Evolutionary conservation across 2,797 vertebrate species (phyloP), one percentile per base, ranked within the genome.

Genomic region (Argyrosomus regius): DNA sequence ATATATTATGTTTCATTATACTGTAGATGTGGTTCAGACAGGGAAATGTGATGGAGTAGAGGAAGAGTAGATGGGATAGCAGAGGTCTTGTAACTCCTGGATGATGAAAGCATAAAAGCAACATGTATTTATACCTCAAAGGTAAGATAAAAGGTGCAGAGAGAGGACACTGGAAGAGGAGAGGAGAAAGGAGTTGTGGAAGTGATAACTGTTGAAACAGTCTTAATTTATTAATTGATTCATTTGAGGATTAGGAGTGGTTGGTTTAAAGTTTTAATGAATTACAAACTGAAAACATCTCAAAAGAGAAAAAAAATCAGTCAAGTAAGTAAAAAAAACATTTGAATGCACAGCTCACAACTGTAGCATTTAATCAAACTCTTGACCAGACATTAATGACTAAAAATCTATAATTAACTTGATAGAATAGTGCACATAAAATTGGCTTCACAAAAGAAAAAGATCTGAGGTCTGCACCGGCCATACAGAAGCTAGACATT

Each of bases 111-210:
- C 12, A 22, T 8, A 1, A 12, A 69, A 13, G 31, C 31, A 26
- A 22, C 17, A n/a, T 70, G 59, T 11, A 20, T 67, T 46, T 57
- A n/a, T 8, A 41, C 20, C 71, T 54, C 26, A 18, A 48, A 14
- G 35, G 28, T 54, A 11, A 18, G 58, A 66, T 67, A 60, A 70
- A 68, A 24, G 41, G 59, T 75, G 6, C 26, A 79, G 56, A 59
- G 22, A 9, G 52, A 57, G 17, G 50, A n/a, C n/a, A 18, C 18
- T 24, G 22, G 24, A 63, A 24, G 45, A 58, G 39, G 28, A 56
- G 49, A 62, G 6, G 18, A 60, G 66, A 6, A 18, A 24, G 18
- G 46, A 56, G 41, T 2, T 60, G 41, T 35, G 22, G 22, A 59
- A 20, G 12, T 20, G 8, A 45, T 31, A 57, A 28, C 57, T 24